Percentiles rank a stretch among this genome's conserved stretches.
These are phyloP conservation scores for Chaenodraco wilsoni DNA, from an alignment of 2,797 vertebrate species.

Conservation along the genomic window DNA sequence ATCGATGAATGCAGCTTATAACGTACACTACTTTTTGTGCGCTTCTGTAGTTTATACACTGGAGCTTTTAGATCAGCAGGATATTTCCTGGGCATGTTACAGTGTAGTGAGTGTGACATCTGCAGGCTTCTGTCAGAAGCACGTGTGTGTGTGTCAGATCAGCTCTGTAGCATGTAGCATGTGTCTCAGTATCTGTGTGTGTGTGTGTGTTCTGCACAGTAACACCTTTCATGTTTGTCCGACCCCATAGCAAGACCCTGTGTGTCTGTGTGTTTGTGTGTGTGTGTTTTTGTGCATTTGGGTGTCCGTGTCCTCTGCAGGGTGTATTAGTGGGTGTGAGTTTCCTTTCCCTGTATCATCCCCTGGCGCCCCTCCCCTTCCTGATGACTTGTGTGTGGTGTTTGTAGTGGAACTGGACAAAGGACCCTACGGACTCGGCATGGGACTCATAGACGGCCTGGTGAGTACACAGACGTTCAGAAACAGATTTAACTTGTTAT, in stretches of 20 bases:
- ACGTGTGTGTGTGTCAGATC: conserved; percentile 37
- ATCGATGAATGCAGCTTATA: not conserved
- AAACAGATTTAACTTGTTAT: not conserved
- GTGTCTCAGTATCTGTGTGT: conserved; percentile 26
- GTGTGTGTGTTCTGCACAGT: conserved; percentile 52
- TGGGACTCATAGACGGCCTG: conserved; percentile 96
- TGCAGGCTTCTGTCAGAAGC: conserved; percentile 41
- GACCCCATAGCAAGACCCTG: conserved; percentile 72
- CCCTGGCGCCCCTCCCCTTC: conserved; percentile 84
- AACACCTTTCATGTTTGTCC: conserved; percentile 52
- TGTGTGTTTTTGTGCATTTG: conserved; percentile 61
- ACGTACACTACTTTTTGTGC: not conserved
- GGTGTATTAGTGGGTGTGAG: conserved; percentile 86
- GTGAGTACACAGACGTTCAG: conserved; percentile 81
- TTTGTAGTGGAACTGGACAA: conserved; percentile 96
- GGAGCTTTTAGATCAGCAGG: not conserved
- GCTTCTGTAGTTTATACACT: not conserved
- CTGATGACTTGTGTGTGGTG: conserved; percentile 91
- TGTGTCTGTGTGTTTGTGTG: conserved; percentile 57
- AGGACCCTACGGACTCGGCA: conserved; percentile 93
- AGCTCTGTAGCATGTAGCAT: conserved; percentile 33
- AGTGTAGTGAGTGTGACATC: conserved; percentile 50
- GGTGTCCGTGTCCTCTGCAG: conserved; percentile 83
- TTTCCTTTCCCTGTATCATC: conserved; percentile 86
- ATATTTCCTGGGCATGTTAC: not conserved